Conservation (phyloP, 2,888 invertebrate genomes). For the Sipunculus nudus region DNA sequence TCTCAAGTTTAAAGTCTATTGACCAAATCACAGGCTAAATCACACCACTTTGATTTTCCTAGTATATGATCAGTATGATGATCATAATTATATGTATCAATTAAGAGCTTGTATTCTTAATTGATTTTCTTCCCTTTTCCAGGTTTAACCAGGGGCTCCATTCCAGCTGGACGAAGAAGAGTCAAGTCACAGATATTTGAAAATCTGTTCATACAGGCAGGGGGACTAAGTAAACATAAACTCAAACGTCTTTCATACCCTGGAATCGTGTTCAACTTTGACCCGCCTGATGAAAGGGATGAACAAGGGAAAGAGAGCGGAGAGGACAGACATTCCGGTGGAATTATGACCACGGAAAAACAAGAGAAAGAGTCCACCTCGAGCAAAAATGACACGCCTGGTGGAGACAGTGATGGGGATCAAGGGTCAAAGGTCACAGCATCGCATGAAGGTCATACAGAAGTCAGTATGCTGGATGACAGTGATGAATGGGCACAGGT, state of each 20-base stretch:
- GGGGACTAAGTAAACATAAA: slow-evolving; percentile 30
- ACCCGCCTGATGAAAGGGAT: slow-evolving; percentile 53
- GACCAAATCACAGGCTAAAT: too few species aligned
- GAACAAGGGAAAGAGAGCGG: slow-evolving; percentile 43
- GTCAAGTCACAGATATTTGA: slow-evolving; percentile 57
- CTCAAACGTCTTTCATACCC: slow-evolving; percentile 45
- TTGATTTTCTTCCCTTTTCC: slow-evolving; percentile 21
- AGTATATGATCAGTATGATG: too few species aligned
- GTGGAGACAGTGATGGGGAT: background rate
- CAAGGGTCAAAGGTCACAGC: background rate
- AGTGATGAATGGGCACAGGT: slow-evolving; percentile 93
- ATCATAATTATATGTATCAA: too few species aligned
- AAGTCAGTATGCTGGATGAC: slow-evolving; percentile 77
- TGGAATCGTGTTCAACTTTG: slow-evolving; percentile 43
- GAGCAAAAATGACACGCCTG: too few species aligned
- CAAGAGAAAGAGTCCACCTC: background rate
- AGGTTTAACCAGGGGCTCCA: slow-evolving; percentile 61
- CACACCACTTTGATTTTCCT: too few species aligned
- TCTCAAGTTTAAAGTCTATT: too few species aligned
- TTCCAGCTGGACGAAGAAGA: slow-evolving; percentile 50
- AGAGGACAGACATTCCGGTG: slow-evolving; percentile 33
- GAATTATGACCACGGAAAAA: slow-evolving; percentile 29
- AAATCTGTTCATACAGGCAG: slow-evolving; percentile 40
- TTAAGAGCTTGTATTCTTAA: too few species aligned
- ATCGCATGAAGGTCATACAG: too few species aligned